phyloP scores from a whole-genome alignment of 2,113 vertebrate species.

The Notarius quadriscutis region DNA sequence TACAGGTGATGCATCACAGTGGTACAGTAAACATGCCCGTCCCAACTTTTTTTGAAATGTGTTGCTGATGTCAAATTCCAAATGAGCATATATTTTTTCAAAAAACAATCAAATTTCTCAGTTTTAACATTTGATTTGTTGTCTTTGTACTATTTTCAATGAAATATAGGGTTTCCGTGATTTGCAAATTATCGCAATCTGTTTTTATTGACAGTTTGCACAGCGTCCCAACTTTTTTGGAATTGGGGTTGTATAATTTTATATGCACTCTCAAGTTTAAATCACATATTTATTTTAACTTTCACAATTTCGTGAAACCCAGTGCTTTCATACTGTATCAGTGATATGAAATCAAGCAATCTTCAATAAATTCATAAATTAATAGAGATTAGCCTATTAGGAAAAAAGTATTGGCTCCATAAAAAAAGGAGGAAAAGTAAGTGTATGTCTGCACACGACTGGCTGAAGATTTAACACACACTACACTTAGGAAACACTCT shows the following conservation, averaged over 20 bases:
- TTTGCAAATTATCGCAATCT: too few species aligned
- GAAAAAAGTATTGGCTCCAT: not conserved
- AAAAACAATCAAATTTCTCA: too few species aligned
- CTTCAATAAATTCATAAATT: not conserved
- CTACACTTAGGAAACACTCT: not conserved
- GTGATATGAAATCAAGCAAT: not conserved
- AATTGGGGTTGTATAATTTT: not conserved
- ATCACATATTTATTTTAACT: not conserved
- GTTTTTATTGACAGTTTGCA: too few species aligned
- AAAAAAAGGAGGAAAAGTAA: not conserved
- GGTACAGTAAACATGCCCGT: too few species aligned
- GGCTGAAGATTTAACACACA: not conserved
- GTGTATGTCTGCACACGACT: not conserved
- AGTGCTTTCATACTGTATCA: not conserved
- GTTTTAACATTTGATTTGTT: too few species aligned
- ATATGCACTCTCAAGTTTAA: not conserved
- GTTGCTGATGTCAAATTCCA: too few species aligned
- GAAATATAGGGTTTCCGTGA: too few species aligned
- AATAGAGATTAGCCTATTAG: not conserved
- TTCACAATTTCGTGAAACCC: not conserved
- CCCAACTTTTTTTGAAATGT: too few species aligned
- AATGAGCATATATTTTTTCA: too few species aligned
- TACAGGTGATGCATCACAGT: too few species aligned
- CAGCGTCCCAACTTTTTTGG: too few species aligned
- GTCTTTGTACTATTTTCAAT: too few species aligned